phyloP scores from a whole-genome alignment of 2,797 vertebrate species.

The Amazona finschi region DNA sequence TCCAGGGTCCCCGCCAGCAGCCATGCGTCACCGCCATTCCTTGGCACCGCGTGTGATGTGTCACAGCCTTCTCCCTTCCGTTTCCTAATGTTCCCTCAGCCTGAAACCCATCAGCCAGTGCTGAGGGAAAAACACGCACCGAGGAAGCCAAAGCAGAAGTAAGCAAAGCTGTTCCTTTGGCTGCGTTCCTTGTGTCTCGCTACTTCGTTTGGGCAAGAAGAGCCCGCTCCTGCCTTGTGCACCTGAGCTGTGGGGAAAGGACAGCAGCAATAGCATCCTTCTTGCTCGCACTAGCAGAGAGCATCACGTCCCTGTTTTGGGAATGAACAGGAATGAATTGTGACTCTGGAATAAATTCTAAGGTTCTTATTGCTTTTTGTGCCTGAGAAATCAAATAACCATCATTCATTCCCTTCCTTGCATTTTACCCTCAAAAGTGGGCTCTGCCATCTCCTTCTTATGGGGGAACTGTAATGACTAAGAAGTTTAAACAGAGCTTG shows the following conservation, averaged over 20 bases:
- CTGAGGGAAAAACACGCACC: constrained; percentile 4
- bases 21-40: background rate
- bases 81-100: background rate
- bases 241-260: background rate
- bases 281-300: background rate
- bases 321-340: background rate
- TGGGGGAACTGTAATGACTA: background rate
- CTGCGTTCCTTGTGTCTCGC: background rate
- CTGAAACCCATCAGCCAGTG: constrained; percentile 38
- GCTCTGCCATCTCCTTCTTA: background rate
- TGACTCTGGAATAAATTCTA: background rate
- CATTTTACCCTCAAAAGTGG: background rate
- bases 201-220: background rate
- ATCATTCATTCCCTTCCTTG: background rate
- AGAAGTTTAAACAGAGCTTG: background rate
- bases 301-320: background rate
- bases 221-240: background rate
- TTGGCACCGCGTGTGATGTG: background rate
- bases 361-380: background rate
- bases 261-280: background rate
- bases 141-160: constrained; percentile 41
- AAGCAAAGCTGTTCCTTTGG: constrained; percentile 50
- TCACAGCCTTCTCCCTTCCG: background rate
- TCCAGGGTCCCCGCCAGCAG: background rate
- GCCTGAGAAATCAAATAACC: background rate